Percentiles rank a stretch among this genome's conserved stretches.
phyloP scores from a whole-genome alignment of 2,888 invertebrate genomes.

The Pyrrhia umbra region DNA sequence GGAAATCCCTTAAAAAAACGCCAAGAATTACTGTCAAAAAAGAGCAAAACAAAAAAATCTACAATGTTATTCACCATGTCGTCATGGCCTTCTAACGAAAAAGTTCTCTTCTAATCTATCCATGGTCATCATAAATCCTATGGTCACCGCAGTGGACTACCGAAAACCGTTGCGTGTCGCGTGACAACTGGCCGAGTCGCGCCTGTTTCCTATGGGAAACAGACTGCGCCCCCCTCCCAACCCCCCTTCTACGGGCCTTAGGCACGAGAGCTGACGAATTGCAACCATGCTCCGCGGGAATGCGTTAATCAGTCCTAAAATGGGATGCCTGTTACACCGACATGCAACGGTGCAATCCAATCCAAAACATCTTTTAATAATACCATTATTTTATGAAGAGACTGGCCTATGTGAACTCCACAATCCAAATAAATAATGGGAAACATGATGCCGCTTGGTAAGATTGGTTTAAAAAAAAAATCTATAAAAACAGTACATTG shows the following conservation, averaged over 20 bases:
- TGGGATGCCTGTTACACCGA: constrained; percentile 43
- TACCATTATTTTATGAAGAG: neutral
- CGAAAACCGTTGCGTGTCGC: constrained; percentile 73
- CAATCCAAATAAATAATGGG: too few relatives aligned
- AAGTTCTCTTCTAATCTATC: neutral
- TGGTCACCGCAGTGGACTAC: constrained; percentile 68
- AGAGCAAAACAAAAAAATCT: neutral
- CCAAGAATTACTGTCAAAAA: too few relatives aligned
- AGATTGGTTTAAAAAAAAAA: too few relatives aligned
- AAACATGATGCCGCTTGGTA: too few relatives aligned
- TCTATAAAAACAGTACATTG: too few relatives aligned
- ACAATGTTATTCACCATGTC: neutral
- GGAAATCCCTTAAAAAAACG: too few relatives aligned
- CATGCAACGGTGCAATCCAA: neutral
- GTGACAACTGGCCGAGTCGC: constrained; percentile 70
- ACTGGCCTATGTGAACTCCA: too few relatives aligned
- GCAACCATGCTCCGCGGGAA: constrained; percentile 73
- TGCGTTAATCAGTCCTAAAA: constrained; percentile 73
- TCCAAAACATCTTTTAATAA: too few relatives aligned
- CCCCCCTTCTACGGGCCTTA: constrained; percentile 11
- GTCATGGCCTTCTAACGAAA: neutral
- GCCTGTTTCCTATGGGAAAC: constrained; percentile 81
- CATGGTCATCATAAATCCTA: neutral
- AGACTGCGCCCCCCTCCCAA: constrained; percentile 7
- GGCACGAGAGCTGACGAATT: constrained; percentile 63